Percentiles rank a stretch among this genome's conserved stretches.
phyloP scores from a whole-genome alignment of 2,113 vertebrate species.

The Eublepharis macularius region DNA sequence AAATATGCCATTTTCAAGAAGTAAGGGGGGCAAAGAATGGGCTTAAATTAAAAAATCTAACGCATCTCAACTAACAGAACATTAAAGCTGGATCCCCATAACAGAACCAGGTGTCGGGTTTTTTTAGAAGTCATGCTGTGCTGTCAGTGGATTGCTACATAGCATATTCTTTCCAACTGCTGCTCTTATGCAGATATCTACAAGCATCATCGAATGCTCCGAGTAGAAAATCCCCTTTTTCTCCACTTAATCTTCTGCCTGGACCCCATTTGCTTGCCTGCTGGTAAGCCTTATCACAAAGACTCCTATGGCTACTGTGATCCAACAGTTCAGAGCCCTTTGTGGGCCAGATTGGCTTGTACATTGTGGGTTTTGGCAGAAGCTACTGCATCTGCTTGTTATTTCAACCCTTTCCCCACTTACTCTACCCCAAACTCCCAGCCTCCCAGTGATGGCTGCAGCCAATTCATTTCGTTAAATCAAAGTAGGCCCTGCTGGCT shows the following conservation, averaged over 20 bases:
- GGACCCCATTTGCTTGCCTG: not conserved
- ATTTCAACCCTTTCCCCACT: conserved; percentile 14
- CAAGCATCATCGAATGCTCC: not conserved
- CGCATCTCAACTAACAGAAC: not conserved
- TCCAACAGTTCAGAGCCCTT: conserved; percentile 6
- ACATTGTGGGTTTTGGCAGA: conserved; percentile 14
- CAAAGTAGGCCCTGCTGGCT: not conserved
- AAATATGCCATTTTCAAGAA: not conserved
- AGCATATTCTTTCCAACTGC: not conserved
- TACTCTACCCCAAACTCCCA: conserved; percentile 19
- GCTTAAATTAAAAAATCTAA: not conserved
- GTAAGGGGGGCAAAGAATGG: not conserved
- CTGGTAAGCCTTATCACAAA: conserved; percentile 7
- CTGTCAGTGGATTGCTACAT: not conserved
- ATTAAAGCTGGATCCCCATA: not conserved
- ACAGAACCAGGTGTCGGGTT: not conserved
- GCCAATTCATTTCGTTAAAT: conserved; percentile 22
- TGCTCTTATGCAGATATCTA: conserved; percentile 13
- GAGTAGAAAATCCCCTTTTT: not conserved
- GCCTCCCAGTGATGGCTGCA: conserved; percentile 1
- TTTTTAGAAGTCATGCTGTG: not conserved
- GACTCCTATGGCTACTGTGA: not conserved
- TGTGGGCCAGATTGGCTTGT: conserved; percentile 12
- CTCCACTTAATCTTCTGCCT: conserved; percentile 6
- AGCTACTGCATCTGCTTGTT: conserved; percentile 2